Evolutionary conservation across 2,888 invertebrate species (phyloP).

Genomic region (Eupithecia inturbata): DNA sequence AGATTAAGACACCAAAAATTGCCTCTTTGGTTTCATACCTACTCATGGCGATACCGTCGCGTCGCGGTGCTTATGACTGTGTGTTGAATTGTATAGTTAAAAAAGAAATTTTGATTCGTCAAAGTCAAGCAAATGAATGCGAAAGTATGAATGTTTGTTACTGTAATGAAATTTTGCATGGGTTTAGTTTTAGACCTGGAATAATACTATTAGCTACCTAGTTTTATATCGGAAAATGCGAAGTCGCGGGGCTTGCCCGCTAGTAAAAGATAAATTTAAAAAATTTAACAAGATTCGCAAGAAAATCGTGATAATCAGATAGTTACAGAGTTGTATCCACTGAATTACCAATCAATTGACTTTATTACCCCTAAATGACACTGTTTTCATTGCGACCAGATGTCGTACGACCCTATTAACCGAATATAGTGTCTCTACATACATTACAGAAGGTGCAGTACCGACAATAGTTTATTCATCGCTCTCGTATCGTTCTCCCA

Average conservation of each 20-base stretch:
- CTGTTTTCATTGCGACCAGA: conserved; percentile 37
- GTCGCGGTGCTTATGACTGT: too few species aligned
- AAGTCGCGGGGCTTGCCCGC: neutral
- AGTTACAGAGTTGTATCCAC: neutral
- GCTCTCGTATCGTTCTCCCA: conserved; percentile 14
- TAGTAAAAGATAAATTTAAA: neutral
- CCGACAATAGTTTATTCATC: conserved; percentile 27
- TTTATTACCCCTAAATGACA: conserved; percentile 28
- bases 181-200: too few species aligned
- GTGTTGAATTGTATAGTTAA: too few species aligned
- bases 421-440: conserved; percentile 42
- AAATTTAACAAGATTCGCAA: neutral
- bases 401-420: conserved; percentile 38
- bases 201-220: too few species aligned
- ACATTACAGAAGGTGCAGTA: conserved; percentile 57
- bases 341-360: conserved; percentile 21
- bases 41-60: too few species aligned
- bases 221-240: neutral
- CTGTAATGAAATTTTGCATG: too few species aligned
- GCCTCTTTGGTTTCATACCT: too few species aligned
- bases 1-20: too few species aligned
- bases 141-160: too few species aligned
- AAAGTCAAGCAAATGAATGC: too few species aligned
- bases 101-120: too few species aligned
- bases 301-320: neutral